Percentiles rank a stretch among this genome's conserved stretches.
Evolutionary conservation across 2,113 vertebrate genomes (phyloP).

Genomic region (Condylura cristata): DNA sequence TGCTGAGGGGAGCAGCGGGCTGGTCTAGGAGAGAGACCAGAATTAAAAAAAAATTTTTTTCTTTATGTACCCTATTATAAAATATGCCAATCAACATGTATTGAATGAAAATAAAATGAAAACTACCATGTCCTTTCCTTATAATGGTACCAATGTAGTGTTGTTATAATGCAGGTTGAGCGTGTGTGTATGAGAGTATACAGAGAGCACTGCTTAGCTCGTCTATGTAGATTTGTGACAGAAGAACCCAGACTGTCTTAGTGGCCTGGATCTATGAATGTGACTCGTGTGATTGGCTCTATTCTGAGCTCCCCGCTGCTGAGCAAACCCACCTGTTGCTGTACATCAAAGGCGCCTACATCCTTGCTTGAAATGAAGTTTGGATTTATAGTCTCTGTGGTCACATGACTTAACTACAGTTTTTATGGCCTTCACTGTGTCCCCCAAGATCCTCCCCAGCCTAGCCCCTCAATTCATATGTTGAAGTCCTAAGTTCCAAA

Average conservation of each 20-base stretch:
- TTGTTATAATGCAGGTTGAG: background rate
- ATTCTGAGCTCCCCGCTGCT: background rate
- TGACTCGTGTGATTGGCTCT: background rate
- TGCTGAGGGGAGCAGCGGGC: too few relatives aligned
- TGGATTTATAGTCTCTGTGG: background rate
- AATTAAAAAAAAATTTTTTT: too few relatives aligned
- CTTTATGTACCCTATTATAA: background rate
- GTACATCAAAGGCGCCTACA: background rate
- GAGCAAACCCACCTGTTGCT: background rate
- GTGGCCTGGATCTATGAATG: background rate
- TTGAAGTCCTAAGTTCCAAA: background rate
- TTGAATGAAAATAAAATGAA: constrained; percentile 14
- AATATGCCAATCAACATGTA: background rate
- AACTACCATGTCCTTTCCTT: background rate
- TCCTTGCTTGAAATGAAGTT: background rate
- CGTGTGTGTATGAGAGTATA: too few relatives aligned
- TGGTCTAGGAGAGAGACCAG: too few relatives aligned
- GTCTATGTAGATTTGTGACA: background rate
- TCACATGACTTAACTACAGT: background rate
- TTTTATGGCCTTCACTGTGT: background rate
- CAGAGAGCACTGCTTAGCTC: background rate
- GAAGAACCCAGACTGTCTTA: background rate
- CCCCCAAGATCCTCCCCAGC: too few relatives aligned
- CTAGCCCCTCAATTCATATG: background rate
- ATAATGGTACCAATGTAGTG: background rate